phyloP scores from a whole-genome alignment of 1,140 invertebrate species.

The Pachypsylla venusta region DNA sequence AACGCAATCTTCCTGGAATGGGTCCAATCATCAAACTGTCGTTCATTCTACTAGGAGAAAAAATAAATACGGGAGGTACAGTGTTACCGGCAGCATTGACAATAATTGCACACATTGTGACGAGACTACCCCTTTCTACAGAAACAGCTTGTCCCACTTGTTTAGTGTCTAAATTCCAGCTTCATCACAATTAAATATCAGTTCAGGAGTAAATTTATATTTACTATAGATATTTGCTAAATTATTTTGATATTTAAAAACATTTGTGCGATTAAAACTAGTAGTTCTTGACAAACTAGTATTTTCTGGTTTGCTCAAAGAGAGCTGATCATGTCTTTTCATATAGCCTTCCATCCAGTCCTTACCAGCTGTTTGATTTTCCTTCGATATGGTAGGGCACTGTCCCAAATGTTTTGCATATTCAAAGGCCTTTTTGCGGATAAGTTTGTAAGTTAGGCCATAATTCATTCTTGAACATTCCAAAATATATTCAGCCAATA shows the following conservation, averaged over 20 bases:
- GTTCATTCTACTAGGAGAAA: slow-evolving; percentile 24
- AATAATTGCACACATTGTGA: slow-evolving; percentile 21
- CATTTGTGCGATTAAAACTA: slow-evolving; percentile 17
- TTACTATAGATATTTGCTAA: slow-evolving; percentile 21
- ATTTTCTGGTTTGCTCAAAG: slow-evolving; percentile 18
- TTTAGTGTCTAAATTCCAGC: slow-evolving; percentile 27
- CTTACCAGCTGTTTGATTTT: slow-evolving; percentile 25
- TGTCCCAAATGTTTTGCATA: too few relatives aligned
- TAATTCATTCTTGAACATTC: too few relatives aligned
- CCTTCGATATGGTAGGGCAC: too few relatives aligned
- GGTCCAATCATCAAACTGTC: slow-evolving; percentile 24
- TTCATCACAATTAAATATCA: slow-evolving; percentile 33
- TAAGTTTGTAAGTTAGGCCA: too few relatives aligned
- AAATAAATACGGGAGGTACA: slow-evolving; percentile 27
- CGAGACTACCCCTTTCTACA: slow-evolving; percentile 24
- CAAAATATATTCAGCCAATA: too few relatives aligned
- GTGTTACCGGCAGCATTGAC: slow-evolving; percentile 25
- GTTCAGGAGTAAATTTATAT: slow-evolving; percentile 26
- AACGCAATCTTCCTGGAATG: too few relatives aligned
- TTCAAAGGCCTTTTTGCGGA: too few relatives aligned
- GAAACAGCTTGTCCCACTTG: slow-evolving; percentile 23
- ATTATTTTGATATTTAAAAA: slow-evolving; percentile 25
- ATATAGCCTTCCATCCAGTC: slow-evolving; percentile 28
- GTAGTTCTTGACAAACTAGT: slow-evolving; percentile 13
- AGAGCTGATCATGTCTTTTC: slow-evolving; percentile 26